Evolutionary conservation across 2,888 invertebrate species (phyloP).

Genomic region (Clivina fossor): DNA sequence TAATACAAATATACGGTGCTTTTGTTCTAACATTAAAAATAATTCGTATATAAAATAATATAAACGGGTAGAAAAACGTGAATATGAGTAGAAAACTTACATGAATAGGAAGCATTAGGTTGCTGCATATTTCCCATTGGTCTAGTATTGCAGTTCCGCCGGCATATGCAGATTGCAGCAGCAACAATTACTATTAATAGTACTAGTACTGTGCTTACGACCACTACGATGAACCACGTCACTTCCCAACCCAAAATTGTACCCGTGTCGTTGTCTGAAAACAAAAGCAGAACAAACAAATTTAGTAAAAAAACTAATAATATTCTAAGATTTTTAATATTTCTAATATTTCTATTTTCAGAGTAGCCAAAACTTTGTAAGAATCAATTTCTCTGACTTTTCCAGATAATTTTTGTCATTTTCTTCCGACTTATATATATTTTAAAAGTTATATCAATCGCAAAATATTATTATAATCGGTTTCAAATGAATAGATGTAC

Average conservation of each 20-base stretch:
- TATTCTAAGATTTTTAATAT: too few species aligned
- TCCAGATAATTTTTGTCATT: too few species aligned
- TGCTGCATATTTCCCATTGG: slow-evolving; percentile 53
- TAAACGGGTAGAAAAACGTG: neutral
- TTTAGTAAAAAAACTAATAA: too few species aligned
- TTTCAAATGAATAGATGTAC: too few species aligned
- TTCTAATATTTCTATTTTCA: too few species aligned
- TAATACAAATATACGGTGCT: neutral
- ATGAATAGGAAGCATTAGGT: slow-evolving; percentile 57
- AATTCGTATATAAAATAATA: neutral
- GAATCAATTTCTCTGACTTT: too few species aligned
- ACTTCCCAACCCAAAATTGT: slow-evolving; percentile 72
- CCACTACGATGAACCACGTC: slow-evolving; percentile 74
- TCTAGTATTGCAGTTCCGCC: slow-evolving; percentile 60
- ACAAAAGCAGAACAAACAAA: too few species aligned
- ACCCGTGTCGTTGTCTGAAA: slow-evolving; percentile 62
- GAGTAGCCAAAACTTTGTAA: too few species aligned
- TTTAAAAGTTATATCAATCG: too few species aligned
- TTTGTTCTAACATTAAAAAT: neutral
- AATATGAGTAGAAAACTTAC: slow-evolving; percentile 48
- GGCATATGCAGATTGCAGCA: slow-evolving; percentile 75
- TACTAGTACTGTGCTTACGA: slow-evolving; percentile 69
- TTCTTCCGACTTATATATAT: too few species aligned
- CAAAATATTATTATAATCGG: too few species aligned
- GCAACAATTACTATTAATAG: slow-evolving; percentile 69